Conservation (phyloP, 1,140 invertebrate species). For the Hyles vespertilio region DNA sequence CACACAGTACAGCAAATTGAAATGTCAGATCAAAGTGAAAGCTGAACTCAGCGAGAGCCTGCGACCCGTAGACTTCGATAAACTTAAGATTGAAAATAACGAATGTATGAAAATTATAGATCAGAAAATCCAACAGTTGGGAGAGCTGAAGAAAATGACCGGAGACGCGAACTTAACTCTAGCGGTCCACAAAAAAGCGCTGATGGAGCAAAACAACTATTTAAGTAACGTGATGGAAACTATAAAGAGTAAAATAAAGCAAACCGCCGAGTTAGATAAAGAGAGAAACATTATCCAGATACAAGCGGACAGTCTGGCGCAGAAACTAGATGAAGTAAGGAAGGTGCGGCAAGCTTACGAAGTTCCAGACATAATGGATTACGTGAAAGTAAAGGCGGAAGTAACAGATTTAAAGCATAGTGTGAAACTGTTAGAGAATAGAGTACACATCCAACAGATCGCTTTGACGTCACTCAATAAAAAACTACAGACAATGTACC, state of each 20-base stretch:
- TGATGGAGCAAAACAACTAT: slow-evolving; percentile 60
- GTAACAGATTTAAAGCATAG: slow-evolving; percentile 67
- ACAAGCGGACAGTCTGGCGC: slow-evolving; percentile 44
- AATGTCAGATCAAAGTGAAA: slow-evolving; percentile 65
- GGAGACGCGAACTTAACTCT: slow-evolving; percentile 71
- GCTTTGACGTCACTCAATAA: slow-evolving; percentile 48
- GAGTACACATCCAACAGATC: slow-evolving; percentile 68
- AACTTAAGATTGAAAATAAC: slow-evolving; percentile 75
- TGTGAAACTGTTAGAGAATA: slow-evolving; percentile 70
- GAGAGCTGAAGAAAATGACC: slow-evolving; percentile 70
- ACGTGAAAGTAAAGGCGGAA: slow-evolving; percentile 72
- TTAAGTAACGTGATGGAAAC: slow-evolving; percentile 48
- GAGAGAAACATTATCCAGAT: slow-evolving; percentile 40
- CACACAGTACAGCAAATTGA: slow-evolving; percentile 66
- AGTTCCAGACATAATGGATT: slow-evolving; percentile 77
- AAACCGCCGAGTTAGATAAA: slow-evolving; percentile 38
- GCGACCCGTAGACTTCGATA: slow-evolving; percentile 75
- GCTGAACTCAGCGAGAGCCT: slow-evolving; percentile 70
- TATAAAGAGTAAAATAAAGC: slow-evolving; percentile 42
- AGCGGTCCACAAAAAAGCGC: slow-evolving; percentile 66
- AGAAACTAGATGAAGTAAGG: slow-evolving; percentile 49
- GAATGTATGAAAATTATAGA: slow-evolving; percentile 66
- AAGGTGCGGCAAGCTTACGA: slow-evolving; percentile 55
- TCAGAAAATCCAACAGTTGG: slow-evolving; percentile 62
- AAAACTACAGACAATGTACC: slow-evolving; percentile 37